phyloP scores from a whole-genome alignment of 2,888 invertebrate genomes.

The Sesia apiformis region DNA sequence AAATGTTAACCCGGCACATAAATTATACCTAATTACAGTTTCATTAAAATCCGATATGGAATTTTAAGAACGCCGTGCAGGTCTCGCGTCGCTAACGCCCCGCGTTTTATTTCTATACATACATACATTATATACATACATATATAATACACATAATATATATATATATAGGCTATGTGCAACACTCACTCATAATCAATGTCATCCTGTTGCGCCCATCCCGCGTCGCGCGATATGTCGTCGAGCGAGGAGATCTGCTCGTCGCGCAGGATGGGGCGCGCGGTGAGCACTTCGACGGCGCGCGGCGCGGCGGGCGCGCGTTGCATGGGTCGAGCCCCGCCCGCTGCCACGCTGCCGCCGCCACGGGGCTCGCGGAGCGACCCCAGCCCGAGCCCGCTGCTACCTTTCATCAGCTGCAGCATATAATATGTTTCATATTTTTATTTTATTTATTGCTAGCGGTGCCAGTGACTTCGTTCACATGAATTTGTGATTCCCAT shows the following conservation, averaged over 20 bases:
- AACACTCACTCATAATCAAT: conserved; percentile 88
- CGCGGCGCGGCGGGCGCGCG: conserved; percentile 54
- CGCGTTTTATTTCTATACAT: too few species aligned
- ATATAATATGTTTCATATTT: neutral
- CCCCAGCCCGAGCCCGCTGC: conserved; percentile 64
- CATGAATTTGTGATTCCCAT: too few species aligned
- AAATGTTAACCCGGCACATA: too few species aligned
- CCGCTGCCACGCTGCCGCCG: conserved; percentile 20
- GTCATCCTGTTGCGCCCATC: conserved; percentile 94
- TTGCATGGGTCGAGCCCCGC: conserved; percentile 23
- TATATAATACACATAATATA: too few species aligned
- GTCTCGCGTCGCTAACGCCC: too few species aligned
- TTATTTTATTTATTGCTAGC: too few species aligned
- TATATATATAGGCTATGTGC: too few species aligned
- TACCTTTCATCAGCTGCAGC: conserved; percentile 66
- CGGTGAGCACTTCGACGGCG: conserved; percentile 77
- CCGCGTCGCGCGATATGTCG: conserved; percentile 90
- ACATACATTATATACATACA: too few species aligned
- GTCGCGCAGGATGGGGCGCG: conserved; percentile 92
- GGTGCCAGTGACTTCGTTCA: too few species aligned
- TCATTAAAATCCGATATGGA: too few species aligned
- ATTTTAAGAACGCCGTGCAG: too few species aligned
- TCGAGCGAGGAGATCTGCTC: conserved; percentile 95
- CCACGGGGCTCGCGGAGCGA: conserved; percentile 45
- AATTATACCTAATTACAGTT: too few species aligned